Evolutionary conservation across 2,797 vertebrate genomes (phyloP).

Genomic region (Phalanger gymnotis): DNA sequence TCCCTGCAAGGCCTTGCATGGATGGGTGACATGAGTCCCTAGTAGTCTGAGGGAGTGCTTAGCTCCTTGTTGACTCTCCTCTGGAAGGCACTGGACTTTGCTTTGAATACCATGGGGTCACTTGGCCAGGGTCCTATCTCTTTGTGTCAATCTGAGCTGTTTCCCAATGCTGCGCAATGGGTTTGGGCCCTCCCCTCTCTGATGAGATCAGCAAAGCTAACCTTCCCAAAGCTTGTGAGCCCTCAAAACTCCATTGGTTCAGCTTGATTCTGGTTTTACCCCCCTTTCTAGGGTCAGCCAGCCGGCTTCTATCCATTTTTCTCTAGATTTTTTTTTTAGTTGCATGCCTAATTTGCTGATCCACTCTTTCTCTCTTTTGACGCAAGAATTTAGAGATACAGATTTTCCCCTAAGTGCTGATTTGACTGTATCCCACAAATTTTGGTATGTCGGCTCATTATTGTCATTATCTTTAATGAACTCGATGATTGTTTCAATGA

Average conservation of each 20-base stretch:
- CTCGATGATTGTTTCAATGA: neutral
- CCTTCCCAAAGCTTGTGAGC: neutral
- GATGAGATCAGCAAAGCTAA: neutral
- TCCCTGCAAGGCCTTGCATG: neutral
- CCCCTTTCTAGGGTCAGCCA: neutral
- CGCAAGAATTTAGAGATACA: neutral
- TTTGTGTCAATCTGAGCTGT: neutral
- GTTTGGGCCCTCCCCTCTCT: neutral
- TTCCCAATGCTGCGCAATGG: neutral
- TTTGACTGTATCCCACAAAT: neutral
- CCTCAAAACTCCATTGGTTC: neutral
- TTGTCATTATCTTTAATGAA: neutral
- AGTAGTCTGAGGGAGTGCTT: neutral
- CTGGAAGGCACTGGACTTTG: neutral
- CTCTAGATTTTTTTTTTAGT: neutral
- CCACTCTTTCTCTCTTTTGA: neutral
- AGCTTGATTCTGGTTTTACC: neutral
- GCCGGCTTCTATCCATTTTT: neutral
- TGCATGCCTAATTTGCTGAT: neutral
- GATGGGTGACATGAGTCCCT: neutral
- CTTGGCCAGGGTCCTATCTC: neutral
- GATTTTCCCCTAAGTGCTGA: neutral
- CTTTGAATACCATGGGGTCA: neutral
- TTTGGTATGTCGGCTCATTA: neutral
- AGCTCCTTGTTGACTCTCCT: neutral